Conservation (phyloP, 2,888 invertebrate genomes). For the Drosophila mettleri region DNA sequence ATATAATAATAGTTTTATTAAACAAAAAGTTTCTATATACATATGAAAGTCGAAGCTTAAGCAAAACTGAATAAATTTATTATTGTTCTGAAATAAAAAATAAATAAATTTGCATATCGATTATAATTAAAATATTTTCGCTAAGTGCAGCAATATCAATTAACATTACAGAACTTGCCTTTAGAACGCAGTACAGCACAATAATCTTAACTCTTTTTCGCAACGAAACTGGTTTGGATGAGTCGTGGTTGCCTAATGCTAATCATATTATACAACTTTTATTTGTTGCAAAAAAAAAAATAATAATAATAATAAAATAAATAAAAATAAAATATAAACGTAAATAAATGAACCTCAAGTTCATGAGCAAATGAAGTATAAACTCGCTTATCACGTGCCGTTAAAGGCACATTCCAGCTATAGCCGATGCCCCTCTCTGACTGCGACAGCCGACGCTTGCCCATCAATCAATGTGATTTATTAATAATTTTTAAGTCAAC, state of each 20-base stretch:
- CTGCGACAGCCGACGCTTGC: slow-evolving; percentile 14
- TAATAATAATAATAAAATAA: too few relatives aligned
- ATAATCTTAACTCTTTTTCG: background rate
- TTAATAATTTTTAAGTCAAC: slow-evolving; percentile 53
- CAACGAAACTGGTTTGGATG: slow-evolving; percentile 40
- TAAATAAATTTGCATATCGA: too few relatives aligned
- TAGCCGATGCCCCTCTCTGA: slow-evolving; percentile 5
- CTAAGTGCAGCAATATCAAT: background rate
- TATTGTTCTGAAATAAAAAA: too few relatives aligned
- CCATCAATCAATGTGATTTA: slow-evolving; percentile 74
- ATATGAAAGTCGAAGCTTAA: too few relatives aligned
- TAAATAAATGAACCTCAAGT: slow-evolving; percentile 15
- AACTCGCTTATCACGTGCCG: slow-evolving; percentile 63
- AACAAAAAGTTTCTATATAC: too few relatives aligned
- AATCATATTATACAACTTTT: slow-evolving; percentile 41
- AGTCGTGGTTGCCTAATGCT: slow-evolving; percentile 26
- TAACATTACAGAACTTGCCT: background rate
- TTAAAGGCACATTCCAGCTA: slow-evolving; percentile 21
- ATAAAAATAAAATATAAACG: slow-evolving; percentile 7
- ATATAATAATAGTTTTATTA: too few relatives aligned
- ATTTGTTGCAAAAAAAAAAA: slow-evolving; percentile 26
- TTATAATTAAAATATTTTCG: background rate
- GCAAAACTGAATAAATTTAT: too few relatives aligned
- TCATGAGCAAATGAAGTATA: slow-evolving; percentile 15
- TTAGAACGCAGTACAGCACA: slow-evolving; percentile 6